phyloP scores from a whole-genome alignment of 2,113 vertebrate species.

The Mobula birostris region DNA sequence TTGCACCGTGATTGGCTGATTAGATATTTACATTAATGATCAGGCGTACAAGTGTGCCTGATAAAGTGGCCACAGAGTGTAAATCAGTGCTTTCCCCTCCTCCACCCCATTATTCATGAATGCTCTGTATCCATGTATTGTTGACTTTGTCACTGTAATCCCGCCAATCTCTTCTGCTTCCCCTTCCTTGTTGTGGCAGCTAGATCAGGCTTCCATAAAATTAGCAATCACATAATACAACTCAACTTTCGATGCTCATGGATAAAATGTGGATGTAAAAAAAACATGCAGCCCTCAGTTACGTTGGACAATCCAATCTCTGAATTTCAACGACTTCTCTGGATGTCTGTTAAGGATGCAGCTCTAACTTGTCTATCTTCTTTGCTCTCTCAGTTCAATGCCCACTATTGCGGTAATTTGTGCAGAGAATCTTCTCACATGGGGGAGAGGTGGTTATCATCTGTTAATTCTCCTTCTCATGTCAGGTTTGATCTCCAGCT shows the following conservation, averaged over 20 bases:
- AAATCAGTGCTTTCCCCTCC: no score
- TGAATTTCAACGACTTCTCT: neutral
- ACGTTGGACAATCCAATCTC: neutral
- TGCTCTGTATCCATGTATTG: neutral
- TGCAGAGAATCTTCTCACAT: no score
- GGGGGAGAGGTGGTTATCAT: neutral
- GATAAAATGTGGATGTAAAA: neutral
- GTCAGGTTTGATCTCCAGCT: neutral
- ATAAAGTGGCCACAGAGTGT: no score
- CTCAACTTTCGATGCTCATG: neutral
- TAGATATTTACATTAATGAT: no score
- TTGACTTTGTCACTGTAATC: neutral
- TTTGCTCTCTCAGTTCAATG: neutral
- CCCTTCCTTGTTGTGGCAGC: neutral
- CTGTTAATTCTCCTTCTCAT: neutral
- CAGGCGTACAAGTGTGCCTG: no score
- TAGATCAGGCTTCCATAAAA: neutral
- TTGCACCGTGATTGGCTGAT: no score
- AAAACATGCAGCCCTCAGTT: neutral
- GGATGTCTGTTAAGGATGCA: neutral
- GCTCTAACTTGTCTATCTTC: neutral
- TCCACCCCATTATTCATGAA: neutral
- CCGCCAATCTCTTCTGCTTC: neutral
- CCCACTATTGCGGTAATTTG: neutral
- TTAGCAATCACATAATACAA: neutral